Conservation (phyloP, 1,140 invertebrate genomes). For the Calliopsis andreniformis region DNA sequence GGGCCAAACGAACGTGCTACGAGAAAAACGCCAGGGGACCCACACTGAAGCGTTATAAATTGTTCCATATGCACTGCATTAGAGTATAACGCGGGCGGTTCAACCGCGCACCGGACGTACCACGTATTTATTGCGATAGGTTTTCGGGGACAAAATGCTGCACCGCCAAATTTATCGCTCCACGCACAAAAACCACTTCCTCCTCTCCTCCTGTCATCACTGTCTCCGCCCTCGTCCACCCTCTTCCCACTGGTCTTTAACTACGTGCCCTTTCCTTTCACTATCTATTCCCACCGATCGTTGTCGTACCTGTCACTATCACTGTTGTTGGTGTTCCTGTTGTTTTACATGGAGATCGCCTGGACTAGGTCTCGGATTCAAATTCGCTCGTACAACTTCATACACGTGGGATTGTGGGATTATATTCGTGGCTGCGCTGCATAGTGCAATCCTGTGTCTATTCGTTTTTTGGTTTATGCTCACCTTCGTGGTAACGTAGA, state of each 20-base stretch:
- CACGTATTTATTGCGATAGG: conserved; percentile 80
- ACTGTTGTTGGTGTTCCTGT: neutral
- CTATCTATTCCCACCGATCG: neutral
- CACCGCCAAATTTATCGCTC: conserved; percentile 76
- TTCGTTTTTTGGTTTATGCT: too few relatives aligned
- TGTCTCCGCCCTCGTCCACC: conserved; percentile 25
- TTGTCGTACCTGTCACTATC: neutral
- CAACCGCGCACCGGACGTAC: conserved; percentile 68
- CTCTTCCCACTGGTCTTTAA: conserved; percentile 31
- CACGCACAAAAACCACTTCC: conserved; percentile 70
- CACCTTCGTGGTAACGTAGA: too few relatives aligned
- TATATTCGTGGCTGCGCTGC: too few relatives aligned
- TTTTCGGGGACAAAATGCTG: conserved; percentile 75
- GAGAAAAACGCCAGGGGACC: conserved; percentile 40
- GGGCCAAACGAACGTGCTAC: conserved; percentile 13
- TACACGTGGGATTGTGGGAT: too few relatives aligned
- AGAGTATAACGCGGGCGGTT: conserved; percentile 73
- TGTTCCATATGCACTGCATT: conserved; percentile 80
- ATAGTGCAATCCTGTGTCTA: too few relatives aligned
- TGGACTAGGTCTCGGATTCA: too few relatives aligned
- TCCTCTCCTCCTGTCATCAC: conserved; percentile 39
- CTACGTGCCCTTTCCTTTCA: neutral
- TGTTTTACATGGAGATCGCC: too few relatives aligned
- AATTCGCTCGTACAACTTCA: too few relatives aligned
- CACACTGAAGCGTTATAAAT: conserved; percentile 76